Percentiles rank a stretch among this genome's conserved stretches.
Conservation (phyloP, 2,888 invertebrate genomes). For the Nomada ferruginata region DNA sequence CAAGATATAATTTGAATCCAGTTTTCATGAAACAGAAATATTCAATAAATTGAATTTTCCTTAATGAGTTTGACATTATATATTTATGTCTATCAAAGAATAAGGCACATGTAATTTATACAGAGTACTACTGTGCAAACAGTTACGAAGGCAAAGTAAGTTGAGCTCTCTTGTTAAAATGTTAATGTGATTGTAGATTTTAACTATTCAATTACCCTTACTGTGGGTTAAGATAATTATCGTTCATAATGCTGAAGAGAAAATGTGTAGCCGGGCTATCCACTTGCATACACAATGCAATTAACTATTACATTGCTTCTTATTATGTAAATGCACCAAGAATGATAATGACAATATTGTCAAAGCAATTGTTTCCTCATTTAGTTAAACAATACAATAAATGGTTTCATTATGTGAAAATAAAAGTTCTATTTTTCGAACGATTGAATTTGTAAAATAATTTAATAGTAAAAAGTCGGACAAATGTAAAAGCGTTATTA, state of each 20-base stretch:
- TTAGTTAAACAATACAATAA: neutral
- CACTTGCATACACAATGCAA: neutral
- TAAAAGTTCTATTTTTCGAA: too few relatives aligned
- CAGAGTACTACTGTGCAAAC: neutral
- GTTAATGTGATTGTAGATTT: slow-evolving; percentile 8
- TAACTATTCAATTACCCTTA: slow-evolving; percentile 10
- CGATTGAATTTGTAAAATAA: too few relatives aligned
- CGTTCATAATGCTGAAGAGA: neutral
- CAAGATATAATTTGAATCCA: too few relatives aligned
- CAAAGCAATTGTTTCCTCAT: neutral
- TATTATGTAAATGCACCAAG: neutral
- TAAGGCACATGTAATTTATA: slow-evolving; percentile 6
- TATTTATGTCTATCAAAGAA: neutral
- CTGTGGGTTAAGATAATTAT: neutral
- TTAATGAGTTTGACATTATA: slow-evolving; percentile 2
- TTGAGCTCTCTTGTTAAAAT: slow-evolving; percentile 6
- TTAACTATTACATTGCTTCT: slow-evolving; percentile 8
- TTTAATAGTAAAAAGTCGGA: too few relatives aligned
- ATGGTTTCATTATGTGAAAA: too few relatives aligned
- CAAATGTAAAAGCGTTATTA: too few relatives aligned
- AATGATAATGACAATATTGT: neutral
- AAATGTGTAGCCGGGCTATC: neutral
- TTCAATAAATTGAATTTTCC: neutral
- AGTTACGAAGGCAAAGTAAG: neutral
- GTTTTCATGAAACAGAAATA: too few relatives aligned